Evolutionary conservation across 2,797 vertebrate genomes (phyloP).

Genomic region (Eulemur coronatus): DNA sequence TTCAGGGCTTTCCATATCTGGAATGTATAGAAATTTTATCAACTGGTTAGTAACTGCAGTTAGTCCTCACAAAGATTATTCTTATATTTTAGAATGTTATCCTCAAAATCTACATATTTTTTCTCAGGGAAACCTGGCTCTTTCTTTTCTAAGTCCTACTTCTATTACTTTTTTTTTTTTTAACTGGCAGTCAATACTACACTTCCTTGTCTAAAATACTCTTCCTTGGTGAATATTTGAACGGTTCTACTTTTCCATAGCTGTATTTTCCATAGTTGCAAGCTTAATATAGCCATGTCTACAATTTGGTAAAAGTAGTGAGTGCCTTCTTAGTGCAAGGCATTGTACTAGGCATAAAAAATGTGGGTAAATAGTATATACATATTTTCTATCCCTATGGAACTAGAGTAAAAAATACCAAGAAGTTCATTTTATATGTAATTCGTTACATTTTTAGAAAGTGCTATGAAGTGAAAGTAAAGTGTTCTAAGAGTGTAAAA

Average conservation of each 20-base stretch:
- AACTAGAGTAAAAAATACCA: background rate
- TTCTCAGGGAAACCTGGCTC: background rate
- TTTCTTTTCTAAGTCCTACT: background rate
- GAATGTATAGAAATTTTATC: background rate
- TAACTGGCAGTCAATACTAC: background rate
- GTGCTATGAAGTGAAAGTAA: background rate
- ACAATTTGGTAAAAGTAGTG: background rate
- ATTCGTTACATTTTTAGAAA: background rate
- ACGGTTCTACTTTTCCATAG: background rate
- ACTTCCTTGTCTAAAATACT: background rate
- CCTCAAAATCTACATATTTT: background rate
- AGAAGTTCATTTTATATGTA: background rate
- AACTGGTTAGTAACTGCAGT: background rate
- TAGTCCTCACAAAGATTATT: background rate
- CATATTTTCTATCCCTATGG: background rate
- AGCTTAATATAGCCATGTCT: background rate
- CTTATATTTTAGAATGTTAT: background rate
- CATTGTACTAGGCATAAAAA: background rate
- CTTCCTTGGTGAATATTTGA: background rate
- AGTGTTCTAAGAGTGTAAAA: background rate
- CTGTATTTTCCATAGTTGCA: background rate
- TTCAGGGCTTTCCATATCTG: background rate
- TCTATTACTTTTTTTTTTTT: background rate
- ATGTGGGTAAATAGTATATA: background rate
- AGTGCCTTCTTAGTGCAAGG: background rate